phyloP scores from a whole-genome alignment of 2,888 invertebrate species.

The Stenurella melanura region DNA sequence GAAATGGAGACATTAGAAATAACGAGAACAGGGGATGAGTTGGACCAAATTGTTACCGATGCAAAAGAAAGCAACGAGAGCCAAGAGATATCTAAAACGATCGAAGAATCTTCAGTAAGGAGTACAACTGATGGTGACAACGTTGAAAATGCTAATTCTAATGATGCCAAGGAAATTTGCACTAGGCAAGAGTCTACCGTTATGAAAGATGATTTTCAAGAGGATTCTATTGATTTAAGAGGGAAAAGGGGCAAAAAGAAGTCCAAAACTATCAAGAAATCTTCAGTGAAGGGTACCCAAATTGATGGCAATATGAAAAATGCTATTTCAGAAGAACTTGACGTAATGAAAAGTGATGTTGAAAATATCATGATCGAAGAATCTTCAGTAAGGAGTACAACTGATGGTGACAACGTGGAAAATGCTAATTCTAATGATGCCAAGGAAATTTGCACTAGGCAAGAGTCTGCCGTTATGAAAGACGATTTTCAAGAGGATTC shows the following conservation, averaged over 20 bases:
- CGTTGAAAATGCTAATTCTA: background rate
- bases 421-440: too few relatives aligned
- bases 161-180: background rate
- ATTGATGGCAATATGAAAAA: too few relatives aligned
- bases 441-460: too few relatives aligned
- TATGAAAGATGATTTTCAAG: conserved; percentile 22
- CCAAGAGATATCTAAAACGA: background rate
- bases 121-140: background rate
- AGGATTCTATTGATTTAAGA: conserved; percentile 10
- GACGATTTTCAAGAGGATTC: too few relatives aligned
- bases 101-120: background rate
- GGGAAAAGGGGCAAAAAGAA: conserved; percentile 1
- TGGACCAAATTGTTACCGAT: background rate
- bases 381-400: background rate
- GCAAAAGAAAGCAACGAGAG: background rate
- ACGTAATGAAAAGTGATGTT: too few relatives aligned
- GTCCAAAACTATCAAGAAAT: too few relatives aligned
- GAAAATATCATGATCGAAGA: background rate
- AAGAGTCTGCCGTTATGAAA: background rate
- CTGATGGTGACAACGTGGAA: background rate
- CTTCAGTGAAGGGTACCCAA: too few relatives aligned
- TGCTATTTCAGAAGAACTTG: too few relatives aligned
- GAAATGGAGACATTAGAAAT: background rate
- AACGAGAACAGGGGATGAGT: background rate
- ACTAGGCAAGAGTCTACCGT: background rate